Evolutionary conservation across 92 coral and sea anemone genomes (phyloP), one percentile per base, ranked within the genome.

Genomic region (Pocillopora grandis): DNA sequence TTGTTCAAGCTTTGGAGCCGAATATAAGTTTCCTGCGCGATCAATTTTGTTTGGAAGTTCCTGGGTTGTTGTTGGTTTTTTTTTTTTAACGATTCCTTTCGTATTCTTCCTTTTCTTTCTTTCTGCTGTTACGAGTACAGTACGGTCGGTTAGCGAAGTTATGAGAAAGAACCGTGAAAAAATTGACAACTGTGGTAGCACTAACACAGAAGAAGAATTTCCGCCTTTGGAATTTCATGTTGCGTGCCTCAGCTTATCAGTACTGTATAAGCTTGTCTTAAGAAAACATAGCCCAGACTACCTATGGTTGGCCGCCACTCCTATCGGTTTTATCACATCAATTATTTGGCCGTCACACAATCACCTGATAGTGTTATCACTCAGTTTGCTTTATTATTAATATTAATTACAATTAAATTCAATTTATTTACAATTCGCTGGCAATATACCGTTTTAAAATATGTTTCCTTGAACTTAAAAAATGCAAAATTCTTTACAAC

Each of bases 231-330:
- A 81, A 71, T 71, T 55, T 60, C 58, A 58, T 69, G 36, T 81
- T 61, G 85, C 85, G 85, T 81, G 85, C 70, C 33, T 10, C 8
- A 36, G 77, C 72, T 80, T 80, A 80, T 80, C 76, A 58, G 62
- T 7, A 69, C 18, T 59, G 17, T 66, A 36, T 71, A 59, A 80
- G 85, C 85, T 69, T 71, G 85, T 49, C 67, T 58, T 80, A 57
- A 15, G 49, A 80, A 80, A 80, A 80, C 76, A 80, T 33, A 23
- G 60, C 19, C n/a, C 55, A 66, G 74, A 66, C 57, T 33, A 21
- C 23, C 42, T 31, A 70, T 69, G 52, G 17, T 23, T 10, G 48
- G 21, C 75, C 21, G 12, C 18, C 81, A 71, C 85, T 69, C 4
- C 27, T 12, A 58, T 70, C 85, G 52, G 52, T 42, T 42, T 42